phyloP scores from a whole-genome alignment of 1,140 invertebrate species.

The Nasonia vitripennis region DNA sequence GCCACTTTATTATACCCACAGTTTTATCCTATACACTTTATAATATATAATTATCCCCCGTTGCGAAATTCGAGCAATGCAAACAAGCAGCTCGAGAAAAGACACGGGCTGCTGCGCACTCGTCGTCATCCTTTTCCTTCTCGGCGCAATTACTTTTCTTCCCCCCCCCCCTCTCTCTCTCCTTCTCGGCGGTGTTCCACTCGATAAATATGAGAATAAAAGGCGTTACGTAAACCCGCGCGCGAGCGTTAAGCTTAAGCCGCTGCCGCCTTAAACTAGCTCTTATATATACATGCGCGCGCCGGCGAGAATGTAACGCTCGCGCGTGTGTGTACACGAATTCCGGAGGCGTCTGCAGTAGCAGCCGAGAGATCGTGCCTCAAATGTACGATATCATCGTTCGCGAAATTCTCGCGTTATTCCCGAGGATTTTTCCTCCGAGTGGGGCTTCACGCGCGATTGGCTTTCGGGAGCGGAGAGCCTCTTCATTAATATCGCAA shows the following conservation, averaged over 20 bases:
- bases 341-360: slow-evolving; percentile 53
- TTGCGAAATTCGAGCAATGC: no score
- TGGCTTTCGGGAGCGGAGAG: not conserved
- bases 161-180: not conserved
- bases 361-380: slow-evolving; percentile 56
- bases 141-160: slow-evolving; percentile 34
- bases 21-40: no score
- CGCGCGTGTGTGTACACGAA: slow-evolving; percentile 48
- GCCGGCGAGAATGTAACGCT: no score
- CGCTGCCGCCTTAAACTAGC: no score
- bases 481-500: not conserved
- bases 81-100: no score
- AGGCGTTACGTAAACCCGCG: slow-evolving; percentile 49
- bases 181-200: slow-evolving; percentile 4
- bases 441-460: not conserved
- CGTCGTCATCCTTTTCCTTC: not conserved
- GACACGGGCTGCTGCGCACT: no score
- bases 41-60: no score
- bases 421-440: not conserved
- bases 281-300: not conserved
- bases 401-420: not conserved
- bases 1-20: no score
- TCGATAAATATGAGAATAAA: slow-evolving; percentile 52
- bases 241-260: not conserved
- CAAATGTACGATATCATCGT: slow-evolving; percentile 55